These are phyloP conservation scores for Trichoplusia ni DNA, from an alignment of 1,140 invertebrate species.

Conservation along the genomic window DNA sequence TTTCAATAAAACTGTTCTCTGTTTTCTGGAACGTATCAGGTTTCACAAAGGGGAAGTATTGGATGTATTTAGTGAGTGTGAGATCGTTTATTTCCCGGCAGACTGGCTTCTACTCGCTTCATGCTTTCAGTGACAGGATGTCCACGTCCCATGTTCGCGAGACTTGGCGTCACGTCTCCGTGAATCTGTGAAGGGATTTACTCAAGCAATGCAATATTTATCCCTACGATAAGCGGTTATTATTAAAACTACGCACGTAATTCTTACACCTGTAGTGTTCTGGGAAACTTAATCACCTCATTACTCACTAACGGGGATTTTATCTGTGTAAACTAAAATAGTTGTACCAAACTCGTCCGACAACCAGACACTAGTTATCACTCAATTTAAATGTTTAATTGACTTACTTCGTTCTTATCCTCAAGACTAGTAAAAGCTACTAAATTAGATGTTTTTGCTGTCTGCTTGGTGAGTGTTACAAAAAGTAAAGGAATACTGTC, in stretches of 20 bases:
- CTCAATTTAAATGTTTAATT: too few relatives aligned
- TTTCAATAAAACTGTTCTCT: background rate
- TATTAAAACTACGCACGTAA: background rate
- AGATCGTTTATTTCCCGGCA: conserved; percentile 17
- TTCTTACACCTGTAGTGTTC: background rate
- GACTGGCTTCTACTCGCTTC: conserved; percentile 8
- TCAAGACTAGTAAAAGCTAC: too few relatives aligned
- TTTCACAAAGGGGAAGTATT: background rate
- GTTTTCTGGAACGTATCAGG: background rate
- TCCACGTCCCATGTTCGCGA: conserved; percentile 4
- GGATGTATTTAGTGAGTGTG: background rate
- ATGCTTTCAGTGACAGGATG: conserved; percentile 3
- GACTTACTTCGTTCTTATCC: too few relatives aligned
- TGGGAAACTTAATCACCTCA: background rate
- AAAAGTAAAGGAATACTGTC: background rate
- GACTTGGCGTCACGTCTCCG: conserved; percentile 1
- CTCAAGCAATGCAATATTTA: conserved; percentile 5
- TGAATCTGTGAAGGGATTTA: conserved; percentile 5
- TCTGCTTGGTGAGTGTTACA: background rate
- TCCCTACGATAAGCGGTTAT: too few relatives aligned
- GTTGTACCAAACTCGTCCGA: too few relatives aligned
- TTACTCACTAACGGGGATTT: background rate
- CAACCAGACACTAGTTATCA: too few relatives aligned
- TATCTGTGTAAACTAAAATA: too few relatives aligned
- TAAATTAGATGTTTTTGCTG: too few relatives aligned